Base-by-base conservation (phyloP, 1,140 invertebrate species). In the Aphelenchoides besseyi region DNA sequence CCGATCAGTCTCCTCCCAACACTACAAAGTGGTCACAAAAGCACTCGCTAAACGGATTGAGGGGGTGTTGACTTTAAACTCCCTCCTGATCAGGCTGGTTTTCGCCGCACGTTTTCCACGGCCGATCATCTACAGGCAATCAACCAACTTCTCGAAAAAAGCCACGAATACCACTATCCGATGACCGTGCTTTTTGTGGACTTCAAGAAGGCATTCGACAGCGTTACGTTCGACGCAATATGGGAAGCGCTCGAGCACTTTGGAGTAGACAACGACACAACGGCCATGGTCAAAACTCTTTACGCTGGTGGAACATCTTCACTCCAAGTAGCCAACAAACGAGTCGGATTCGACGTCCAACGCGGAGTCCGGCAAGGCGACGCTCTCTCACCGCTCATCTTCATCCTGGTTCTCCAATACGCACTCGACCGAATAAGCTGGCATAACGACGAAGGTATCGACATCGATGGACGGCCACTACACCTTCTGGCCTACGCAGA, bases 131-230 rank as follows among this genome's bases (percentile, higher is more conserved):
- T 75, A 16, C 74, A 69, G 29, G 66, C 68, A 2, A 30, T 79
- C 3, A 61, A 71, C 18, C 48, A 30, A 0, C 66, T 79, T 18
- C 18, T 74, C 23, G 48, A 53, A 37, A 57, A 33, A 48, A 54
- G 18, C 12, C 16, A 36, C 29, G 29, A 35, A 36, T 41, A 57
- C n/a, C 16, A 48, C 8, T 29, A 67, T 28, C 3, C 68, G 12
- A 2, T 71, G 0, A 71, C 36, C 37, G 62, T 71, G 18, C 48
- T 41, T 28, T 78, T 78, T 63, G 33, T 78, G 1, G 77, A 79
- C 53, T 73, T 72, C 55, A 32, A 71, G 28, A 72, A 69, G 30
- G 77, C 77, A 2, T 78, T 78, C 66, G 76, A 78, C 59, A 68
- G 0, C 1, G 48, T 76, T 2, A 59, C 48, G 52, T 59, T 70